Conservation (phyloP, 2,113 vertebrate genomes). For the zebrafish (Danio rerio) region DNA sequence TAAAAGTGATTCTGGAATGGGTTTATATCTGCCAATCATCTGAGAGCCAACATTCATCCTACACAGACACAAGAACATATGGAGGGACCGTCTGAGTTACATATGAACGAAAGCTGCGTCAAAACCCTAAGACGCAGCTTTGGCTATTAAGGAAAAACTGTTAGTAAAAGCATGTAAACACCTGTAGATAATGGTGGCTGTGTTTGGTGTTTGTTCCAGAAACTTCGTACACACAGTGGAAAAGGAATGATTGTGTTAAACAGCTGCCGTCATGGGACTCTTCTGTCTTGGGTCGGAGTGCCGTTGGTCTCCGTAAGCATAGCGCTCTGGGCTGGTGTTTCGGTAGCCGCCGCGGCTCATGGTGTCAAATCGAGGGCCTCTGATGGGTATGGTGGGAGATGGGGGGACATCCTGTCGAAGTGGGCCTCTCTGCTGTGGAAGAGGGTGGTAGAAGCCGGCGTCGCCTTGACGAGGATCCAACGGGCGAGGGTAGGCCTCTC, state of each 20-base stretch:
- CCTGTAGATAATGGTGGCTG: background rate
- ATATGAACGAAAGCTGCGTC: conserved; percentile 31
- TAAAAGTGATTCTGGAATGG: conserved; percentile 32
- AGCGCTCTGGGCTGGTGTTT: conserved; percentile 78
- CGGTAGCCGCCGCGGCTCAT: conserved; percentile 78
- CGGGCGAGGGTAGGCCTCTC: conserved; percentile 76
- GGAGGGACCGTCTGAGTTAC: conserved; percentile 16
- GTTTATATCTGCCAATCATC: conserved; percentile 12
- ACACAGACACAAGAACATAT: conserved; percentile 28
- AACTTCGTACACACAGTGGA: background rate
- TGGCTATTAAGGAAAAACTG: conserved; percentile 34
- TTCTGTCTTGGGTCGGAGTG: conserved; percentile 83
- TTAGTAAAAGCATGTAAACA: conserved; percentile 23
- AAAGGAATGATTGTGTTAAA: conserved; percentile 68
- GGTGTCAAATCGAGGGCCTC: conserved; percentile 81
- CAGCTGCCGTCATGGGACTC: conserved; percentile 88
- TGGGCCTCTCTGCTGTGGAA: conserved; percentile 86
- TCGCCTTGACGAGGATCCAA: conserved; percentile 79
- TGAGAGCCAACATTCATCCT: background rate
- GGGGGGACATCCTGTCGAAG: conserved; percentile 94
- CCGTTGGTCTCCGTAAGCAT: conserved; percentile 70
- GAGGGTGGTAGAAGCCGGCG: conserved; percentile 81
- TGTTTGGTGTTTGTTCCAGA: background rate
- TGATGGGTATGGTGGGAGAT: conserved; percentile 85
- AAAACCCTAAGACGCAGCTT: conserved; percentile 32